Evolutionary conservation across 2,797 vertebrate genomes (phyloP), one percentile per base, ranked within the genome.

Genomic region (Siniperca undulata): DNA sequence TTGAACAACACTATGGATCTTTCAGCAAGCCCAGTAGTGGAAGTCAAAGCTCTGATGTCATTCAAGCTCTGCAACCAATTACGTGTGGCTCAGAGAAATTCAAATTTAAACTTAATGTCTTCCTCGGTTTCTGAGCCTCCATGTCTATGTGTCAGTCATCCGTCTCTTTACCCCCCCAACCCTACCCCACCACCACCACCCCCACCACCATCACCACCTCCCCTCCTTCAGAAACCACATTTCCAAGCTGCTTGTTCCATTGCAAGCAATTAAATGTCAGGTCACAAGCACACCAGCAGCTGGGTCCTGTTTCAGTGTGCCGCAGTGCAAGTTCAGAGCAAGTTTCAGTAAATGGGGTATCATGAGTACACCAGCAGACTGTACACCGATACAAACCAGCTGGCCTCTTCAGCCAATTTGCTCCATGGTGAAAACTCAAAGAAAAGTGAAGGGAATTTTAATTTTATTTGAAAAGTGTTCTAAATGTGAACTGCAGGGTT

Each of bases 51-150:
- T 82, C 66, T 93, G 93, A 94, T 92, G 88, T 94, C 89, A 89
- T 90, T 73, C 65, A 60, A 70, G 65, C 71, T 87, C 93, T 94
- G 94, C 87, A 88, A 93, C 82, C 90, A 89, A 94, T 94, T 93
- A 89, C 11, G 72, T 87, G 88, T 20, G 86, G 91, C 89, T 74
- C 59, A n/a, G 80, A 81, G 73, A 83, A 70, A 85, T 86, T 89
- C 50, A 80, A 78, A 87, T 46, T 81, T 82, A 77, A 85, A 91
- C 80, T 79, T 88, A 86, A 91, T 80, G 84, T 92, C 78, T 88
- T 92, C 66, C 87, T 89, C 0, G 44, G 80, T 87, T 86, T 86
- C 73, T 75, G 75, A 70, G 82, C 58, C 56, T 83, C 68, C 52
- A 48, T 50, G 17, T 89, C 81, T 48, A 74, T 74, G 61, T 94